Evolutionary conservation across 2,888 invertebrate species (phyloP), one percentile per base, ranked within the genome.

Genomic region (Diarsia mendica): DNA sequence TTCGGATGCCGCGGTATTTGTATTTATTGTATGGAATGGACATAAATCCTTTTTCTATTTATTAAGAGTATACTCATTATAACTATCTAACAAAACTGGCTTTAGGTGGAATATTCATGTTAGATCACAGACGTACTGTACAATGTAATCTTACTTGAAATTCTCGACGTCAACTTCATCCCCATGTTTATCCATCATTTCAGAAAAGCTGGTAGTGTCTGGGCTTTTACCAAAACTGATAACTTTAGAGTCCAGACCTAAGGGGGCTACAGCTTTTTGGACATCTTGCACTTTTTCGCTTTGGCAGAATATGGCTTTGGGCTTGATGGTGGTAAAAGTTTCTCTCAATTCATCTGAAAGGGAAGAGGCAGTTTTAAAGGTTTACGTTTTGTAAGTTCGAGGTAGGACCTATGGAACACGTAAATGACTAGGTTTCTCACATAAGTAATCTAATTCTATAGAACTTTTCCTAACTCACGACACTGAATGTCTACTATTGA

Each of bases 291-390:
- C 85, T 72, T 86, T 92, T 4, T 90, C 88, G 46, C 84, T 89
- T 78, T 93, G 91, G 65, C 93, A 93, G 76, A 94, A 92, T 67
- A 93, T 83, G 44, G 91, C 77, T 72, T 92, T 93, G 0, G 94
- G 93, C 53, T 84, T 79, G 46, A 72, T 83, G 3, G 76, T 80
- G 23, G 79, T 77, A 55, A 92, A 93, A 0, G 85, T 80, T 0
- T 75, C 63, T 69, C 83, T 78, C 0, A 93, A 83, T 77, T 93
- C 93, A 69, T 72, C 94, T 93, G 84, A 33, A 91, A 91, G 0
- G 28, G 44, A 39, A 39, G 28, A 18, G 2, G 4, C 1, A 48
- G 1, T 23, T 23, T 63, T 64, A 13, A 39, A 39, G 4, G 1
- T 28, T 28, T 49, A 66, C 9, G 20, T 33, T 9, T n/a, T 0